These are phyloP conservation scores for Linepithema humile DNA, from an alignment of 1,140 invertebrate species.

Conservation along the genomic window DNA sequence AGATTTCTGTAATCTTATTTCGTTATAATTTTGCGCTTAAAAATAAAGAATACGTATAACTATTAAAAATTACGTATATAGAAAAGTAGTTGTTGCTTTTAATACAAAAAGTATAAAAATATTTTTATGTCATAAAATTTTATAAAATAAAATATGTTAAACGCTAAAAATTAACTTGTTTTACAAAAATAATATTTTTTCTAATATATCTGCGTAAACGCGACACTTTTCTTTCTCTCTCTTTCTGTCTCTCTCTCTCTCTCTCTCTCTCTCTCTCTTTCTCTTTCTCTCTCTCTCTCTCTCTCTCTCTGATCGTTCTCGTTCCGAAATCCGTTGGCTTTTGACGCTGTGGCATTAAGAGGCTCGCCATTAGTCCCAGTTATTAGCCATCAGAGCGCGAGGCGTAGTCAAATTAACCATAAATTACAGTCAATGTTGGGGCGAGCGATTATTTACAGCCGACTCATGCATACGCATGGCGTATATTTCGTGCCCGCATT, in stretches of 20 bases:
- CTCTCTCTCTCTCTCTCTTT: no score
- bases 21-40: background rate
- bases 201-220: background rate
- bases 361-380: slow-evolving; percentile 37
- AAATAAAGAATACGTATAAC: background rate
- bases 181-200: background rate
- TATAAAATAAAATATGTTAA: background rate
- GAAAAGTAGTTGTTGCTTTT: background rate
- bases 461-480: slow-evolving; percentile 41
- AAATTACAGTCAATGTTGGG: slow-evolving; percentile 49
- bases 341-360: slow-evolving; percentile 16
- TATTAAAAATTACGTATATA: background rate
- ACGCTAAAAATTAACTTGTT: background rate
- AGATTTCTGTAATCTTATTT: background rate
- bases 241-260: no score
- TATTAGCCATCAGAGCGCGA: slow-evolving; percentile 39
- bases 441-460: slow-evolving; percentile 47
- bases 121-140: background rate
- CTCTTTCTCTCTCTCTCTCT: no score
- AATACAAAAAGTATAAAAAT: background rate
- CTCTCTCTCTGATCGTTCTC: background rate
- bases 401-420: slow-evolving; percentile 49
- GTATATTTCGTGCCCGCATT: slow-evolving; percentile 39
- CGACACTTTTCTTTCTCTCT: no score
- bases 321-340: slow-evolving; percentile 4